These are phyloP conservation scores for Rissa tridactyla DNA, from an alignment of 2,113 vertebrate species.

Conservation along the genomic window DNA sequence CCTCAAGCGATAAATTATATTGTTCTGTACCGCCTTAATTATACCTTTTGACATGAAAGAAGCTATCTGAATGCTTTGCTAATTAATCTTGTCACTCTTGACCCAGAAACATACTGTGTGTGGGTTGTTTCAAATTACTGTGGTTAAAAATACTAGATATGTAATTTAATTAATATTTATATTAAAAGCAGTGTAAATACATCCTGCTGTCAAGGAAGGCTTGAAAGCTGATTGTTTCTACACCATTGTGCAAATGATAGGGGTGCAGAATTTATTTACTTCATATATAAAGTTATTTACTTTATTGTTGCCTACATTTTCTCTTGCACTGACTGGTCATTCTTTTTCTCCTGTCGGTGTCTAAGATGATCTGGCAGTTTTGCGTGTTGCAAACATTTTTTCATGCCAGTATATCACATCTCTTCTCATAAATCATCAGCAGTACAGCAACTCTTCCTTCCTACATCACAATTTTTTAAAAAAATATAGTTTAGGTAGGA, in stretches of 20 bases:
- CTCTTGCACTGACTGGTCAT: background rate
- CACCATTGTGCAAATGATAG: background rate
- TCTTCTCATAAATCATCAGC: background rate
- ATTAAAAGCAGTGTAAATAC: background rate
- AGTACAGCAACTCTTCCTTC: background rate
- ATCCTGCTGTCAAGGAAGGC: background rate
- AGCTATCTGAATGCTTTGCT: background rate
- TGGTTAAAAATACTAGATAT: conserved; percentile 31
- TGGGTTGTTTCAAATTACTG: conserved; percentile 5
- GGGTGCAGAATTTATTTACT: background rate
- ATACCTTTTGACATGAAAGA: conserved; percentile 41
- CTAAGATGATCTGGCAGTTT: background rate
- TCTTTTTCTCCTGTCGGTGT: background rate
- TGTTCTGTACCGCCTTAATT: conserved; percentile 34
- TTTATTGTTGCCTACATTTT: background rate
- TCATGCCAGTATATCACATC: background rate
- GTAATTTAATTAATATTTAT: conserved; percentile 28
- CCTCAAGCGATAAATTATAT: conserved; percentile 27
- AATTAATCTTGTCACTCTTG: conserved; percentile 48
- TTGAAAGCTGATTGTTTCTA: background rate
- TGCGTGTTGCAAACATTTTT: background rate
- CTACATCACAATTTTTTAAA: background rate
- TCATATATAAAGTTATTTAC: background rate
- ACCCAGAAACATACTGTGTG: conserved; percentile 8
- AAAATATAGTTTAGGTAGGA: background rate